Evolutionary conservation across 2,113 vertebrate genomes (phyloP).

Genomic region (Psettodes erumei): DNA sequence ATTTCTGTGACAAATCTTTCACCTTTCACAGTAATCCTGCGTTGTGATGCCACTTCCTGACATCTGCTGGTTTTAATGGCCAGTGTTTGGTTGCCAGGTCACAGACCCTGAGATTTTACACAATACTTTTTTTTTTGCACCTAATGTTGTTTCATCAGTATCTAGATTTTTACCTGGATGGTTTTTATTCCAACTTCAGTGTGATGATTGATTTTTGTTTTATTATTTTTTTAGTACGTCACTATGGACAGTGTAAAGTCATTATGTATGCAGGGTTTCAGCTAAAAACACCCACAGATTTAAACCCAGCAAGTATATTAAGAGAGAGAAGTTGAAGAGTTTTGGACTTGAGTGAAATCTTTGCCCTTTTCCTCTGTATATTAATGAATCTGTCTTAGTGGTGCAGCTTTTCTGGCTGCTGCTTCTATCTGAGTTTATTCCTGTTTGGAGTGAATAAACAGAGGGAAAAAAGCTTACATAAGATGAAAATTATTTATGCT

Average conservation of each 20-base stretch:
- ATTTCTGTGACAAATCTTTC: background rate
- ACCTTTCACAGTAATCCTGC: background rate
- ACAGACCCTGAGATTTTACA: background rate
- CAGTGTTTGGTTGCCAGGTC: constrained; percentile 5
- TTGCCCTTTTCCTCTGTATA: background rate
- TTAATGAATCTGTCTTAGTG: no score
- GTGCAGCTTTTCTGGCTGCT: no score
- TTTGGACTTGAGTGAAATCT: background rate
- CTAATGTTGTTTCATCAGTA: background rate
- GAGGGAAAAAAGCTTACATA: background rate
- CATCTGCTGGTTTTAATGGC: constrained; percentile 29
- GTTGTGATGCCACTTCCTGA: background rate
- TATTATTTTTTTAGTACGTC: no score
- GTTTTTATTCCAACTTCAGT: background rate
- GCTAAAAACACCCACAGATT: background rate
- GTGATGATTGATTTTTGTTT: constrained; percentile 10
- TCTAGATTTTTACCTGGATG: no score
- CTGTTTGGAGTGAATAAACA: background rate
- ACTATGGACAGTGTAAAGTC: background rate
- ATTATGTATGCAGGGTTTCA: background rate
- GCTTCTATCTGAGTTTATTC: background rate
- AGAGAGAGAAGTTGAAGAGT: no score
- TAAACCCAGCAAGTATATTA: no score
- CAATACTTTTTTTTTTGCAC: background rate
- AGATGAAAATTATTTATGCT: no score